Base-by-base conservation (phyloP, 2,888 invertebrate genomes). In the Tiphia femorata region DNA sequence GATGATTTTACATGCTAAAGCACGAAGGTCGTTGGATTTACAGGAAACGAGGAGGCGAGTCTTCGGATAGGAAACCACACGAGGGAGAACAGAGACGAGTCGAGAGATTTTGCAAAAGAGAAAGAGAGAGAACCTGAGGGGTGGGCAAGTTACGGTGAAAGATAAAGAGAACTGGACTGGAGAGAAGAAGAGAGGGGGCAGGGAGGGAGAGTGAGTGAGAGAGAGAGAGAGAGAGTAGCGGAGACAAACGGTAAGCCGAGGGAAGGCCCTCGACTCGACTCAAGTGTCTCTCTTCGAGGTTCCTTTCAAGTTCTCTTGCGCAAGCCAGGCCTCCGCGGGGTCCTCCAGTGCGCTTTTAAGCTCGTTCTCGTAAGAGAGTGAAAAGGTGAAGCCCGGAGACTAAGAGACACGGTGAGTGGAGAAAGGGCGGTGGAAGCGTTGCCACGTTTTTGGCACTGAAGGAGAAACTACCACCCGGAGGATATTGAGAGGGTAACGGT, bases 251-350 rank as follows among this genome's bases (percentile, higher is more conserved):
- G 71, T 73, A 69, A 77, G 73, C 75, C 72, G 75, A 72, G 77
- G 73, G 72, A 75, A 78, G 70, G 73, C 49, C 60, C 79, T 76
- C 70, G 69, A 72, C 70, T 61, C 58, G 70, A 64, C 67, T 76
- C 58, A 71, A 76, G 79, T 73, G 70, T 78, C 76, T 72, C 76
- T 76, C 71, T 72, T 73, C 61, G 70, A 70, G 61, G 75, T 79
- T 78, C 79, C 76, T 78, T 79, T 79, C 70, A 77, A 78, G 74
- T 77, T 76, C 73, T 76, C 67, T 65, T 64, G 56, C 68, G 60
- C 42, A 62, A 67, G 68, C 69, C 62, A 64, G 63, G 63, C 53
- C 50, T 30, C 30, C 44, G 43, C 33, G 29, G 41, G 58, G 70
- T 70, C 67, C 68, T 73, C 66, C 68, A 72, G 51, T 43, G 58